These are phyloP conservation scores for Macaria notata DNA, from an alignment of 2,888 invertebrate genomes.

Conservation along the genomic window DNA sequence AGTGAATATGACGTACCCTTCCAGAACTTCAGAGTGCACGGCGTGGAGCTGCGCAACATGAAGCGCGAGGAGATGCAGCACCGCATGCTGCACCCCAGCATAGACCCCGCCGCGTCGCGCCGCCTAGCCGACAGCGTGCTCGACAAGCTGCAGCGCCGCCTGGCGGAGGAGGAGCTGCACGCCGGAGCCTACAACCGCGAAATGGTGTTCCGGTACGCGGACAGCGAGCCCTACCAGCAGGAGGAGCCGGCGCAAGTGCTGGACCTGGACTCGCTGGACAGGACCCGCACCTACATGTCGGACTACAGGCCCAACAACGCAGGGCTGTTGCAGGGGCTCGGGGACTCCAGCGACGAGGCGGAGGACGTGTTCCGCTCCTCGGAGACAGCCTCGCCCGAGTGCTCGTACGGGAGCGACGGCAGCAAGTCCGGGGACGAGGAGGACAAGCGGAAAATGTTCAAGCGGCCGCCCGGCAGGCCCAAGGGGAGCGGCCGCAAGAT, in stretches of 20 bases:
- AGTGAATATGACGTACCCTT: conserved; percentile 69
- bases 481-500: conserved; percentile 74
- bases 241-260: conserved; percentile 57
- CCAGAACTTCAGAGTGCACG: conserved; percentile 68
- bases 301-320: conserved; percentile 66
- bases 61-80: conserved; percentile 64
- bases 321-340: conserved; percentile 47
- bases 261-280: conserved; percentile 65
- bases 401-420: conserved; percentile 67
- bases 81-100: conserved; percentile 57
- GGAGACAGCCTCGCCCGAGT: conserved; percentile 68
- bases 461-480: conserved; percentile 81
- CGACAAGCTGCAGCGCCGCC: conserved; percentile 61
- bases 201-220: conserved; percentile 62
- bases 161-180: conserved; percentile 56
- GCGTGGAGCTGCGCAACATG: conserved; percentile 61
- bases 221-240: conserved; percentile 55
- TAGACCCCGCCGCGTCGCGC: conserved; percentile 54
- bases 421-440: conserved; percentile 76
- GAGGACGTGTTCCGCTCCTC: conserved; percentile 65
- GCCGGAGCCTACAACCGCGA: conserved; percentile 34
- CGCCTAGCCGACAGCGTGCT: conserved; percentile 63
- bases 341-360: conserved; percentile 72
- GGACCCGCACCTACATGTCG: conserved; percentile 54
- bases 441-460: conserved; percentile 68